Evolutionary conservation across 37 sponge, comb jelly and placozoan species (phyloP), one percentile per base, ranked within the genome.

Genomic region (Sycon ciliatum): DNA sequence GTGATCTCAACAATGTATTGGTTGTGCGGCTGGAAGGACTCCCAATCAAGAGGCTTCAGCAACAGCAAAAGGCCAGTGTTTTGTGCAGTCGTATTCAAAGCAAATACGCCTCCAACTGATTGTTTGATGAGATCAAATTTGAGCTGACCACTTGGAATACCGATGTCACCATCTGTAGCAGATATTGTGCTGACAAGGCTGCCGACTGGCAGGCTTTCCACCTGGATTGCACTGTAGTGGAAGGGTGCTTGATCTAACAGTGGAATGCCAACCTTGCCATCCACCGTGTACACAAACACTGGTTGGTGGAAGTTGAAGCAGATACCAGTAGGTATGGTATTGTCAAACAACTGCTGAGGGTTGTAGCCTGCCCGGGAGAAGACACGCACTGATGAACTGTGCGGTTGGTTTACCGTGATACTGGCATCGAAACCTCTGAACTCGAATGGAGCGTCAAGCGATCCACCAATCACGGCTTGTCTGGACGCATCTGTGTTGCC

Each of bases 81-180:
- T n/a, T n/a, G n/a, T n/a, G n/a, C n/a, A n/a, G n/a, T n/a, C n/a
- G n/a, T n/a, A n/a, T n/a, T n/a, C n/a, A n/a, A n/a, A n/a, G n/a
- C n/a, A n/a, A n/a, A n/a, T n/a, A n/a, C n/a, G n/a, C n/a, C n/a
- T n/a, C n/a, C n/a, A n/a, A n/a, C n/a, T n/a, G n/a, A n/a, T n/a
- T n/a, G n/a, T n/a, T n/a, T n/a, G n/a, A n/a, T n/a, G n/a, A n/a
- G n/a, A n/a, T n/a, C n/a, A n/a, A n/a, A n/a, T n/a, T n/a, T n/a
- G n/a, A n/a, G n/a, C n/a, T n/a, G n/a, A n/a, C n/a, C n/a, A n/a
- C n/a, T n/a, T n/a, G n/a, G n/a, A n/a, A n/a, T 28, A 60, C 16
- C 63, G 26, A 30, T 22, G 32, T 60, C 63, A 60, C 22, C 63
- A 60, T 60, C 63, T 11, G 63, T 60, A 11, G 63, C 63, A 22